phyloP scores from a whole-genome alignment of 2,888 invertebrate species.

The Halictus quadricinctus region DNA sequence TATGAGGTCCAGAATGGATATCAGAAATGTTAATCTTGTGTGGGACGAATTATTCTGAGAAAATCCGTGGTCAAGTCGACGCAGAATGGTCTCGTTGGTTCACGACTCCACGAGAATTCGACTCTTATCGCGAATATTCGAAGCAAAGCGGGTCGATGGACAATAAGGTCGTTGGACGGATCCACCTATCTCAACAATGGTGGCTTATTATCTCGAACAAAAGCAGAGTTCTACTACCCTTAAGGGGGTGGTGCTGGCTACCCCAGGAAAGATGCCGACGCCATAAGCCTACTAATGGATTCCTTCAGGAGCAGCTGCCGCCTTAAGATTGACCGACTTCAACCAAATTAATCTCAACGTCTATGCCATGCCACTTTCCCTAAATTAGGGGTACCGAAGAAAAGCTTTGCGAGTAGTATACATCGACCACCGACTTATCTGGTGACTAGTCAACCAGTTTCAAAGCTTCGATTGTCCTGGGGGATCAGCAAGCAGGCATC shows the following conservation, averaged over 20 bases:
- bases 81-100: slow-evolving; percentile 30
- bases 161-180: slow-evolving; percentile 73
- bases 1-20: neutral
- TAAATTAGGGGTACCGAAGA: slow-evolving; percentile 49
- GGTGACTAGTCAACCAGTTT: neutral
- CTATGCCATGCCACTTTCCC: slow-evolving; percentile 61
- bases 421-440: neutral
- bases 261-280: slow-evolving; percentile 69
- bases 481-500: neutral
- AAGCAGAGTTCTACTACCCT: slow-evolving; percentile 73
- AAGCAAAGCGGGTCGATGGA: slow-evolving; percentile 70
- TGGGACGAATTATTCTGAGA: neutral
- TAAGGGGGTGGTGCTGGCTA: slow-evolving; percentile 59
- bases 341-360: slow-evolving; percentile 74
- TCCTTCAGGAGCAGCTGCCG: slow-evolving; percentile 80
- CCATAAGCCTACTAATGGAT: slow-evolving; percentile 79
- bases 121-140: slow-evolving; percentile 72
- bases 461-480: neutral
- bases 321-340: slow-evolving; percentile 80
- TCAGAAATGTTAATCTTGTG: neutral
- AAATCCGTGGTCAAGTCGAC: slow-evolving; percentile 27
- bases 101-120: slow-evolving; percentile 56
- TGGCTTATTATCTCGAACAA: slow-evolving; percentile 81
- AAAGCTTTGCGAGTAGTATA: neutral
- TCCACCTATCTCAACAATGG: slow-evolving; percentile 77